These are phyloP conservation scores for Helicoverpa assulta DNA, from an alignment of 2,888 invertebrate species.

Conservation along the genomic window DNA sequence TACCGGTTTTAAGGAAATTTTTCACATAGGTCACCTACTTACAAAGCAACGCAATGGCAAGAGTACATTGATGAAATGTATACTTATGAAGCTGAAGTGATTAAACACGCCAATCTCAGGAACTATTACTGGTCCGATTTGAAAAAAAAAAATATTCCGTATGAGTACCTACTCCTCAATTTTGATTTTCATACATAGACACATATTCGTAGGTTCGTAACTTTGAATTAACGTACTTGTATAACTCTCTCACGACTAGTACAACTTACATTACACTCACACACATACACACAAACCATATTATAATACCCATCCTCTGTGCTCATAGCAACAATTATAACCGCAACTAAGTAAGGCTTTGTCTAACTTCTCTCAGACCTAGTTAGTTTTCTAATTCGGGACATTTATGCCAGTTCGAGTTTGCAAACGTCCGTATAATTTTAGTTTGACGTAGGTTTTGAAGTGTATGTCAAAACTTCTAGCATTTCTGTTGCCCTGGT, in stretches of 20 bases:
- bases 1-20: no score
- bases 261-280: neutral
- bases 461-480: constrained; percentile 39
- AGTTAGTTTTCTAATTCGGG: constrained; percentile 50
- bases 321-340: constrained; percentile 41
- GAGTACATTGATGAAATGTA: no score
- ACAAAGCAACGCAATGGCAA: no score
- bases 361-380: constrained; percentile 28
- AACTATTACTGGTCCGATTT: no score
- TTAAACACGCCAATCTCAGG: no score
- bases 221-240: neutral
- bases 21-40: no score
- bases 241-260: neutral
- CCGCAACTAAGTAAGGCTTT: constrained; percentile 32
- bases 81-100: no score
- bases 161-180: no score
- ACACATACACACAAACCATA: neutral
- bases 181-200: no score
- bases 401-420: constrained; percentile 49
- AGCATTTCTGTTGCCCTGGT: constrained; percentile 7
- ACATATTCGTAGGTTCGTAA: no score
- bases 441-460: constrained; percentile 44
- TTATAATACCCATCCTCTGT: neutral
- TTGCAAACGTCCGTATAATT: constrained; percentile 50
- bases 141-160: no score